Evolutionary conservation across 2,888 invertebrate genomes (phyloP).

Genomic region (Acleris cristana): DNA sequence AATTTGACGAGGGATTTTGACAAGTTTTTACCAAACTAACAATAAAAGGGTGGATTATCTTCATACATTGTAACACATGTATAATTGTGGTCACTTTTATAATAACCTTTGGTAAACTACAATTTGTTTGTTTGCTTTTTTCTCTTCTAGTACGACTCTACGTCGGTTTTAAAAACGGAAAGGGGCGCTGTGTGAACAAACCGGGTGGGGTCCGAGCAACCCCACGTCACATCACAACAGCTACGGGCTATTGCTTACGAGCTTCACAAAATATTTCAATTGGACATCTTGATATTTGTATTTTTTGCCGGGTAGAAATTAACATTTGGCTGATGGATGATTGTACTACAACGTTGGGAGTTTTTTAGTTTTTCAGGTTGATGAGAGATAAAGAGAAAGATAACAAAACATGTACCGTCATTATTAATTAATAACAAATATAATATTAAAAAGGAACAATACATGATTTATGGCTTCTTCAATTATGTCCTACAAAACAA

Average conservation of each 20-base stretch:
- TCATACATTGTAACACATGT: background rate
- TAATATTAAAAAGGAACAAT: too few relatives aligned
- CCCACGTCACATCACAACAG: conserved; percentile 57
- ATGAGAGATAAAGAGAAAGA: too few relatives aligned
- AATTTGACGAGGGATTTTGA: too few relatives aligned
- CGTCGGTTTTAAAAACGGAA: conserved; percentile 43
- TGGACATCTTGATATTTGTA: conserved; percentile 49
- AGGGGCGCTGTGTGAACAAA: conserved; percentile 67
- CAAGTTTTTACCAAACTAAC: too few relatives aligned
- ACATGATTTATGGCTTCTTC: too few relatives aligned
- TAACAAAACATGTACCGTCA: too few relatives aligned
- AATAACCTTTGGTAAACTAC: background rate
- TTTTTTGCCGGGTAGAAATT: conserved; percentile 17
- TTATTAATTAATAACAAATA: too few relatives aligned
- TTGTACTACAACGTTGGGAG: background rate
- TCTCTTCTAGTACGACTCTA: conserved; percentile 37
- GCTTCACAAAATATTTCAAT: conserved; percentile 53
- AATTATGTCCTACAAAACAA: too few relatives aligned
- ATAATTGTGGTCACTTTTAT: conserved; percentile 2
- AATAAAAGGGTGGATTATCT: background rate
- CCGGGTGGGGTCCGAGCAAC: conserved; percentile 57
- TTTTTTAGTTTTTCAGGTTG: too few relatives aligned
- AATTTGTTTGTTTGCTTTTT: background rate
- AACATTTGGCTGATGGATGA: conserved; percentile 2
- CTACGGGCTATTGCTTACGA: conserved; percentile 62